Evolutionary conservation across 2,888 invertebrate species (phyloP), one percentile per base, ranked within the genome.

Genomic region (Dicyrtoma fusca): DNA sequence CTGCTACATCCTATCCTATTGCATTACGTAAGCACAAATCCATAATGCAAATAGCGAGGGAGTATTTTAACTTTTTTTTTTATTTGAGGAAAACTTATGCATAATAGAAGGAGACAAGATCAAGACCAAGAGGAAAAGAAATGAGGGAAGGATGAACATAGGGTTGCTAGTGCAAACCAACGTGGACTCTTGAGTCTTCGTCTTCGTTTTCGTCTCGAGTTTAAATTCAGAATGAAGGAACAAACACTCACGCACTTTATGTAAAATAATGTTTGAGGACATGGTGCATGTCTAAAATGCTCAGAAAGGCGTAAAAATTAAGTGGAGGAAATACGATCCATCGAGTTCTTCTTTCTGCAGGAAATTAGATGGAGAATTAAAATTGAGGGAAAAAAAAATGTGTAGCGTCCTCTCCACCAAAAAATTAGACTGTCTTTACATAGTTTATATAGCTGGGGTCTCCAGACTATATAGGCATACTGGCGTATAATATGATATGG

Each of bases 261-360:
- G 34, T 34, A 34, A 34, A 34, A 34, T 34, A 34, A 34, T 66
- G 66, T 55, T 66, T 66, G 66, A 66, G 53, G 55, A 66, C 66
- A 53, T 71, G 62, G 70, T 73, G 70, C 70, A 73, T 74, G 74
- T 74, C 71, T 72, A 69, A 74, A 68, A 63, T 70, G 75, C 49
- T 72, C 75, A 76, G 69, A 72, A 74, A 74, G 51, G 78, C 77
- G 75, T 76, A 73, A 76, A 77, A 77, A 76, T 76, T 77, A 74
- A 76, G 77, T 70, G 71, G 59, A 78, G 78, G 78, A 78, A 78
- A 78, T 73, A 72, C 77, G 74, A 77, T 76, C 75, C 73, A 71
- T 74, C 55, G 72, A 66, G 74, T 74, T 75, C 66, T 75, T 71
- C 53, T 61, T 69, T 72, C 69, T 72, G 69, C 69, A 73, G 74